Evolutionary conservation across 2,888 invertebrate genomes (phyloP).

Genomic region (Bellardia pandia): DNA sequence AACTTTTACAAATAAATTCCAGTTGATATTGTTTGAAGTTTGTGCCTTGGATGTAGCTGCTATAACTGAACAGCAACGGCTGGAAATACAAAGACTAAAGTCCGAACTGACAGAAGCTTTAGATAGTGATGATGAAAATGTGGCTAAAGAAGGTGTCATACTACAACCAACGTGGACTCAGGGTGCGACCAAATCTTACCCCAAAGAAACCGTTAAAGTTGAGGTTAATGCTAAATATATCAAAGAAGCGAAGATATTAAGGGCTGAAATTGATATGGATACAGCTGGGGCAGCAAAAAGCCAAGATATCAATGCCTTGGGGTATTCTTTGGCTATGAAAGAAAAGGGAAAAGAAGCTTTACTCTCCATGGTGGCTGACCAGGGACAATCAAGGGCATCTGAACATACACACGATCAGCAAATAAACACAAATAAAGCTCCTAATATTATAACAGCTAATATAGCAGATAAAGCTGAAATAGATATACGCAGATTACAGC

Average conservation of each 20-base stretch:
- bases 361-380: neutral
- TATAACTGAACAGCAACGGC: slow-evolving; percentile 64
- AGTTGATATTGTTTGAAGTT: slow-evolving; percentile 30
- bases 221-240: slow-evolving; percentile 76
- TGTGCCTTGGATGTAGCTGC: neutral
- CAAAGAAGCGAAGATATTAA: slow-evolving; percentile 74
- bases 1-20: neutral
- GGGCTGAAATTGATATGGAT: slow-evolving; percentile 75
- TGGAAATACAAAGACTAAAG: slow-evolving; percentile 79
- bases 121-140: slow-evolving; percentile 72
- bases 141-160: slow-evolving; percentile 75
- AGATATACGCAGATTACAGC: slow-evolving; percentile 78
- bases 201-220: slow-evolving; percentile 74
- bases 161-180: slow-evolving; percentile 81
- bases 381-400: neutral
- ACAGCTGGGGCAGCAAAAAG: slow-evolving; percentile 59
- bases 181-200: neutral
- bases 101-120: slow-evolving; percentile 78
- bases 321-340: slow-evolving; percentile 36
- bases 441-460: slow-evolving; percentile 54
- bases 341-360: slow-evolving; percentile 54
- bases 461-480: slow-evolving; percentile 72
- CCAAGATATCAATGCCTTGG: slow-evolving; percentile 64
- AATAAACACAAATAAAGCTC: slow-evolving; percentile 17
- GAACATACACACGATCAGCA: neutral